Evolutionary conservation across 2,113 vertebrate genomes (phyloP), one percentile per base, ranked within the genome.

Genomic region (Tachycineta bicolor): DNA sequence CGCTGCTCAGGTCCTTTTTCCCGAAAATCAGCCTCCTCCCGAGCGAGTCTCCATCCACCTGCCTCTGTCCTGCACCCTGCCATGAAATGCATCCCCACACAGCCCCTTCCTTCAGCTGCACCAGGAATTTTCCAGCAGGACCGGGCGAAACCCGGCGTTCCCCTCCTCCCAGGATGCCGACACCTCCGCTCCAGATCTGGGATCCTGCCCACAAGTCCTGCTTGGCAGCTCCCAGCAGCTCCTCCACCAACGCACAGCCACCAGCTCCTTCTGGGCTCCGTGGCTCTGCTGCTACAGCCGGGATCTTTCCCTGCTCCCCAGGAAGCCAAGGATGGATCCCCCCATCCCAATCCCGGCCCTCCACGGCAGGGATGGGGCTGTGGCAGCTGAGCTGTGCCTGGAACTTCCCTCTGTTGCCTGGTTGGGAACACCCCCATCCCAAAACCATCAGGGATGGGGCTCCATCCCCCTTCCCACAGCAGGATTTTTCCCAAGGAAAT

Each of bases 71-170:
- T 70, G 76, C 22, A 10, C 10, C 14, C 64, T 29, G 46, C 47
- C 31, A 5, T 0, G 1, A 14, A 60, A 10, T 34, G 8, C 47
- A 24, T 21, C 47, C 46, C 53, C 29, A 4, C 41, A 1, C 18
- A 53, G 76, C 39, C 75, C 91, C 80, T 58, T 64, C 70, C 83
- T 43, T 26, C 4, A 15, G n/a, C 58, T 4, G 1, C 68, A 37
- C 0, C 0, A 28, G 65, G 76, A 83, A 81, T 55, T 50, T 91
- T 65, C 77, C 91, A 94, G 59, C 71, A 62, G 77, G 25, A 73
- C 49, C 17, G 20, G 25, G 31, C 23, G 16, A n/a, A 22, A 33
- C 14, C 4, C 0, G n/a, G 50, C 3, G 0, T 26, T 52, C 31
- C 59, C 68, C 29, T 44, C 90, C 81, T 89, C 56, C 64, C 90